These are phyloP conservation scores for Eonycteris spelaea DNA, from an alignment of 2,113 vertebrate genomes.

Conservation along the genomic window DNA sequence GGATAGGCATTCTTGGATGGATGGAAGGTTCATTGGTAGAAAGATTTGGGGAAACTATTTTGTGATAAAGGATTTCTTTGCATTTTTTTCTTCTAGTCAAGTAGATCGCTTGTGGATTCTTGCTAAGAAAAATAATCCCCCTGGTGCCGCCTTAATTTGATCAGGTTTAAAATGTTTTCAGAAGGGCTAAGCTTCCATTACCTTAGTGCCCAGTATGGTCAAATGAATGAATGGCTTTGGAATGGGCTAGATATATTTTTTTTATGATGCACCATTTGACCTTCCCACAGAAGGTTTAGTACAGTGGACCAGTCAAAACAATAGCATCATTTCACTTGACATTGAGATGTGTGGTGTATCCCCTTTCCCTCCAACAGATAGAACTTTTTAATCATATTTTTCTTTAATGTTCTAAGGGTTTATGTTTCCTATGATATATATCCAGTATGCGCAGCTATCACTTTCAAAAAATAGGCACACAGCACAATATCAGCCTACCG, in stretches of 20 bases:
- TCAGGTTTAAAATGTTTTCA: slow-evolving; percentile 68
- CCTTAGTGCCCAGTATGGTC: slow-evolving; percentile 29
- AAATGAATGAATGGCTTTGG: slow-evolving; percentile 40
- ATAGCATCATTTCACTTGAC: neutral
- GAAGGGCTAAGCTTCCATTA: slow-evolving; percentile 59
- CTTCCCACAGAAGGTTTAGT: neutral
- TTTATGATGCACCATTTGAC: neutral
- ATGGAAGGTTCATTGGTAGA: slow-evolving; percentile 67
- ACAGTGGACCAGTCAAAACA: neutral
- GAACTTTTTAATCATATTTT: neutral
- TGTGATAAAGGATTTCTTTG: slow-evolving; percentile 78
- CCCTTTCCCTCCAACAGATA: neutral
- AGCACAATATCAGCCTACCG: neutral
- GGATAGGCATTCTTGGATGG: slow-evolving; percentile 57
- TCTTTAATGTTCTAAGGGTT: neutral
- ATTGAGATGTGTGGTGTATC: neutral
- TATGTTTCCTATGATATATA: neutral
- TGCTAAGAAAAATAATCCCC: slow-evolving; percentile 76
- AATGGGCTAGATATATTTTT: neutral
- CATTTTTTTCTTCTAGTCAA: slow-evolving; percentile 72
- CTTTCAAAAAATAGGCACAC: neutral
- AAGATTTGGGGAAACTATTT: slow-evolving; percentile 72
- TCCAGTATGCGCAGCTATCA: neutral
- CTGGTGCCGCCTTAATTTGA: slow-evolving; percentile 61
- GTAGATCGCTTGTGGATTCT: slow-evolving; percentile 72